phyloP scores from a whole-genome alignment of 2,113 vertebrate genomes.

The Actenoides hombroni region DNA sequence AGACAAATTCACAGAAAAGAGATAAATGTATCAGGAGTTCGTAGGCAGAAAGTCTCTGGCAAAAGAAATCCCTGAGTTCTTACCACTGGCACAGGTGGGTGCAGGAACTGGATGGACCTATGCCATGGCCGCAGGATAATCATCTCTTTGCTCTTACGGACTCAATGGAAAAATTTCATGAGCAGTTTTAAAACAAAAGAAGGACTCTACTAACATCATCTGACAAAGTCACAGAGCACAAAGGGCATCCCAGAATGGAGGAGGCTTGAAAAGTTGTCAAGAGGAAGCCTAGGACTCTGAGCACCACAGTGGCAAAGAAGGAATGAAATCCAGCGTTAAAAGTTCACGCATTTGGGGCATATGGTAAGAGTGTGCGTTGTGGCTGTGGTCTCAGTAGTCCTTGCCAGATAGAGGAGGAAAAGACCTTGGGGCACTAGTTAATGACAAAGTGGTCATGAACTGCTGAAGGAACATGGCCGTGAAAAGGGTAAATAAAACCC shows the following conservation, averaged over 20 bases:
- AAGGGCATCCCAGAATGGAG: background rate
- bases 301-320: background rate
- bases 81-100: background rate
- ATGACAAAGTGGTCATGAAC: background rate
- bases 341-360: fast-evolving
- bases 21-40: background rate
- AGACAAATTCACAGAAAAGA: background rate
- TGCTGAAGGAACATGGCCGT: background rate
- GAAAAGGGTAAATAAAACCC: slow-evolving; percentile 25
- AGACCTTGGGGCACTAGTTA: slow-evolving; percentile 12
- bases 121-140: background rate
- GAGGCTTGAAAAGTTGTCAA: background rate
- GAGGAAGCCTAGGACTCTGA: background rate
- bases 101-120: background rate
- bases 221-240: background rate
- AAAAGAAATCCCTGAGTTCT: background rate
- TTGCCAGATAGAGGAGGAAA: background rate
- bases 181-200: background rate
- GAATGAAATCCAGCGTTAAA: background rate
- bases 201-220: background rate
- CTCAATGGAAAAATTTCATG: background rate
- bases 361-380: background rate
- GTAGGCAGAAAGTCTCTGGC: background rate
- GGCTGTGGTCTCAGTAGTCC: background rate
- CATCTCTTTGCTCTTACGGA: background rate